Evolutionary conservation across 2,888 invertebrate species (phyloP).

Genomic region (Ferrisia virgata): DNA sequence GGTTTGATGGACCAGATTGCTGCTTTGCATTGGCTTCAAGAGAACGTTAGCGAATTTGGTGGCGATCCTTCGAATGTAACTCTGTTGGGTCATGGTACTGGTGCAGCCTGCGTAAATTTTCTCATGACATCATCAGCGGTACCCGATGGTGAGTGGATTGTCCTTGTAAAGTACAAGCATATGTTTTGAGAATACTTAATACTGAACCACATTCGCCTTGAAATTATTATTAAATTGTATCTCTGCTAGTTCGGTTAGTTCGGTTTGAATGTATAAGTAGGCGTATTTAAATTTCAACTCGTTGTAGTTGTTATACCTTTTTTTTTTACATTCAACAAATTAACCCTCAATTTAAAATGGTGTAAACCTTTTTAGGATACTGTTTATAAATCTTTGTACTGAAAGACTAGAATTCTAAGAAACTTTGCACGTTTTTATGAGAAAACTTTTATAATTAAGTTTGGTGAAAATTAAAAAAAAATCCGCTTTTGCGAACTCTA

Average conservation of each 20-base stretch:
- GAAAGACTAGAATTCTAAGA: background rate
- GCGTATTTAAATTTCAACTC: background rate
- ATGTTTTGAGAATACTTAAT: background rate
- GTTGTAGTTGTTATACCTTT: background rate
- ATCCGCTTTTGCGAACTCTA: background rate
- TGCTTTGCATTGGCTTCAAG: slow-evolving; percentile 69
- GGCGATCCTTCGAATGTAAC: slow-evolving; percentile 93
- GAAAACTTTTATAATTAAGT: slow-evolving; percentile 24
- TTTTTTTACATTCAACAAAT: background rate
- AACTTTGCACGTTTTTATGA: slow-evolving; percentile 23
- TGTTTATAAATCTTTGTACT: background rate
- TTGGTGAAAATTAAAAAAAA: slow-evolving; percentile 26
- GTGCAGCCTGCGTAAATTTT: slow-evolving; percentile 76
- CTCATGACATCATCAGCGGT: slow-evolving; percentile 65
- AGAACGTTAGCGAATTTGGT: slow-evolving; percentile 91
- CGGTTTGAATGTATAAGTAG: background rate
- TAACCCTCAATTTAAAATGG: background rate
- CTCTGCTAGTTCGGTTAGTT: background rate
- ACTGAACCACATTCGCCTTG: background rate
- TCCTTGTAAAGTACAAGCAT: background rate
- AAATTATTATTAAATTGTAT: background rate
- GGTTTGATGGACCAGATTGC: slow-evolving; percentile 94
- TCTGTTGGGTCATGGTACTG: slow-evolving; percentile 93
- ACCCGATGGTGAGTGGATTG: slow-evolving; percentile 50
- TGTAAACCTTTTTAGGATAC: background rate